Conservation (phyloP, 2,797 vertebrate species). For the Hafferia zeledoni region DNA sequence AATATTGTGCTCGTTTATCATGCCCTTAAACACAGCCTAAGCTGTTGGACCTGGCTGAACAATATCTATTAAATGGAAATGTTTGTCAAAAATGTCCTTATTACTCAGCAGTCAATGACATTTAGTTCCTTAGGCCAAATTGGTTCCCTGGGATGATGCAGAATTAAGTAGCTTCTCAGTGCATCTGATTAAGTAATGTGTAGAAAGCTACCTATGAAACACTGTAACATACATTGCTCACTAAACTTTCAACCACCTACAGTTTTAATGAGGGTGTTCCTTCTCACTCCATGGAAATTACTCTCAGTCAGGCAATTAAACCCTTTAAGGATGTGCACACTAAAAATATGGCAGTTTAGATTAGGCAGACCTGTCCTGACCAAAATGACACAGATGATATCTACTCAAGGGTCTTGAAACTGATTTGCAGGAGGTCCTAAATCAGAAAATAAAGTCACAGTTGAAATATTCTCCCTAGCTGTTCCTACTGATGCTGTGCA, state of each 20-base stretch:
- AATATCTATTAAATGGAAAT: neutral
- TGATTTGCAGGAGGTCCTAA: neutral
- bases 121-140: neutral
- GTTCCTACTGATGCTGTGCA: neutral
- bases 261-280: neutral
- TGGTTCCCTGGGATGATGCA: neutral
- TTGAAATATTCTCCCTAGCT: neutral
- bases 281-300: neutral
- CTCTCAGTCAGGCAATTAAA: neutral
- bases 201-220: neutral
- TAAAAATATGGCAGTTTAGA: neutral
- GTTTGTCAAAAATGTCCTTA: neutral
- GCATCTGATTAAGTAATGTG: neutral
- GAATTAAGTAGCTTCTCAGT: neutral
- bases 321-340: neutral
- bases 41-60: neutral
- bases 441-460: neutral
- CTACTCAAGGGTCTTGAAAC: neutral
- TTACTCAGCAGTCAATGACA: neutral
- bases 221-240: neutral
- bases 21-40: neutral
- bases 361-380: neutral
- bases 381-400: neutral
- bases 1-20: neutral
- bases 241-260: neutral